These are phyloP conservation scores for Laticauda colubrina DNA, from an alignment of 2,113 vertebrate genomes.

Conservation along the genomic window DNA sequence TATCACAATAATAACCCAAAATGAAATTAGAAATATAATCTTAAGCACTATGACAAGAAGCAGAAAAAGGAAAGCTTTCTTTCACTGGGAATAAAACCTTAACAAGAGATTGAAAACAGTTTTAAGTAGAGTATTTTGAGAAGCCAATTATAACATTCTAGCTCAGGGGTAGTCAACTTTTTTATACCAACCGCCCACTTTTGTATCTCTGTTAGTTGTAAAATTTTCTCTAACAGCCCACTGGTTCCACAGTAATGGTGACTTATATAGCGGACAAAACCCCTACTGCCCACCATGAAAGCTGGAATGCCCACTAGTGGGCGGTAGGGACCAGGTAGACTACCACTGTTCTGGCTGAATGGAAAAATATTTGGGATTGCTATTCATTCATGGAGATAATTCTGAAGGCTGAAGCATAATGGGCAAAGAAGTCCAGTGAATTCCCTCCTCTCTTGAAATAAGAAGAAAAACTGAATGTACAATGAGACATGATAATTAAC, in stretches of 20 bases:
- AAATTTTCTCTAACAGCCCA: too few species aligned
- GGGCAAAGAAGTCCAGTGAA: slow-evolving; percentile 30
- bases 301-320: too few species aligned
- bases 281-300: too few species aligned
- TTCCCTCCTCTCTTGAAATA: slow-evolving; percentile 29
- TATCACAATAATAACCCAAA: background rate
- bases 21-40: background rate
- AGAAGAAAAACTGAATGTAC: slow-evolving; percentile 10
- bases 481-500: slow-evolving; percentile 5
- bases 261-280: too few species aligned
- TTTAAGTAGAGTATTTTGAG: slow-evolving; percentile 6
- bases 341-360: background rate
- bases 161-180: too few species aligned
- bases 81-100: background rate
- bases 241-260: too few species aligned
- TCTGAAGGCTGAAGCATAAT: slow-evolving; percentile 20
- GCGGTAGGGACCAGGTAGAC: too few species aligned
- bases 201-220: too few species aligned
- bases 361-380: slow-evolving; percentile 47
- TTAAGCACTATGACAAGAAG: background rate
- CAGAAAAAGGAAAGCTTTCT: background rate
- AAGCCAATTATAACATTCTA: slow-evolving; percentile 13
- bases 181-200: too few species aligned
- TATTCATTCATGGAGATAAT: slow-evolving; percentile 3
- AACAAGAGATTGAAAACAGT: background rate